Evolutionary conservation across 2,797 vertebrate genomes (phyloP), one percentile per base, ranked within the genome.

Genomic region (Syngnathus rostellatus): DNA sequence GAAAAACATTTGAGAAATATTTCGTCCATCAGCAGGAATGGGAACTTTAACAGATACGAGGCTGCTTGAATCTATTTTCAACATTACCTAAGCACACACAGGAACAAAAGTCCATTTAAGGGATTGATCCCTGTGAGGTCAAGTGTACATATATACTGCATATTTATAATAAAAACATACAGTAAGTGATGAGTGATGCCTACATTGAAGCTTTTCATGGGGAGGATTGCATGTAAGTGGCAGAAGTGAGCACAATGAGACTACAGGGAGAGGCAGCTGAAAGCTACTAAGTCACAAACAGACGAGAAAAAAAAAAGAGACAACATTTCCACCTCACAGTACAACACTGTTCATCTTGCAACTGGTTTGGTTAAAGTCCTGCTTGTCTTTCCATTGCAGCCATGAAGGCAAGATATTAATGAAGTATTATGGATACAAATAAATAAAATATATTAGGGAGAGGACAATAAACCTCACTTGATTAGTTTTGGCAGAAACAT

Each of bases 191-290:
- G 50, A 67, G 55, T 19, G 62, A 72, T 71, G 69, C 70, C 68
- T 31, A 31, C 31, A 3, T 31, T 31, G 31, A 31, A 31, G 31
- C 3, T 31, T 31, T 31, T 31, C 31, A 31, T 55, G 39, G 38
- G 21, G 12, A 60, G 39, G 17, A 38, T 41, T 60, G 63, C 58
- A 63, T 45, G 63, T 45, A 62, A 46, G 45, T 46, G 45, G 45
- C 45, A 31, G 31, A 31, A 31, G 5, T 31, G 31, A 31, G 31
- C 31, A 31, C 31, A 62, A 67, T 64, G 69, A 75, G 45, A 74
- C 70, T 80, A 81, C 21, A 40, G 31, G 38, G 54, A 73, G 69
- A 67, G 38, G 80, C 70, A 72, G 64, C 68, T 80, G 64, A 77
- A 68, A 79, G 78, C 63, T 75, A 45, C 43, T 4, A 10, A 75